These are phyloP conservation scores for Xestia c-nigrum DNA, from an alignment of 2,888 invertebrate genomes.

Conservation along the genomic window DNA sequence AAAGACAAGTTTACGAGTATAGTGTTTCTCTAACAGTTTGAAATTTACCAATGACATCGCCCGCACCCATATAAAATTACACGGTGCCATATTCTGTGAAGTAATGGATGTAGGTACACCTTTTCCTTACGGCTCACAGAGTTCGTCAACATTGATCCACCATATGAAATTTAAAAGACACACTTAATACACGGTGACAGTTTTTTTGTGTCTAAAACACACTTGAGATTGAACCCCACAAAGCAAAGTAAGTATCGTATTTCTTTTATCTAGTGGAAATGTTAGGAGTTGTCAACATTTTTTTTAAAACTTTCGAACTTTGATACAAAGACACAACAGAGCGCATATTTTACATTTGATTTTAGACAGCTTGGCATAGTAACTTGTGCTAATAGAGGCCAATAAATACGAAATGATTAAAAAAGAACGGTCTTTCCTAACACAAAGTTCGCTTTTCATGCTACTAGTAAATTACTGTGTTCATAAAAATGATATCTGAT, in stretches of 20 bases:
- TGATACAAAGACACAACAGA: neutral
- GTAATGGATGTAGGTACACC: slow-evolving; percentile 82
- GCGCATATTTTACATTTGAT: slow-evolving; percentile 3
- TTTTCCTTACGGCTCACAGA: slow-evolving; percentile 81
- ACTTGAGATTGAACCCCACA: slow-evolving; percentile 66
- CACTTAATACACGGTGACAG: slow-evolving; percentile 82
- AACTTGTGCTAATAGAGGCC: slow-evolving; percentile 21
- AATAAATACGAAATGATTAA: slow-evolving; percentile 58
- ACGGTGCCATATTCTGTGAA: slow-evolving; percentile 83
- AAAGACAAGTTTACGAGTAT: slow-evolving; percentile 76
- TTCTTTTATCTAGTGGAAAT: slow-evolving; percentile 69
- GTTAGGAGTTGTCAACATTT: slow-evolving; percentile 53
- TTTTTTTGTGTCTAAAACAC: slow-evolving; percentile 79
- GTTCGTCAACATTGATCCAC: slow-evolving; percentile 79
- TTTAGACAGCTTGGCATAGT: slow-evolving; percentile 24
- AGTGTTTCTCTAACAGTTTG: slow-evolving; percentile 81
- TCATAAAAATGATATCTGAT: slow-evolving; percentile 85
- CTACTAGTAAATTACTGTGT: slow-evolving; percentile 83
- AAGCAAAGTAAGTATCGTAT: slow-evolving; percentile 67
- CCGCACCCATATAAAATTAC: slow-evolving; percentile 84
- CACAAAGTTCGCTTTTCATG: slow-evolving; percentile 80
- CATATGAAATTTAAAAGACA: slow-evolving; percentile 82
- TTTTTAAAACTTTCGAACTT: slow-evolving; percentile 13
- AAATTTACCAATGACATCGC: slow-evolving; percentile 86
- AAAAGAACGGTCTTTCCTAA: slow-evolving; percentile 68